Conservation (phyloP, 1,140 invertebrate species). For the Scaptomyza montana region DNA sequence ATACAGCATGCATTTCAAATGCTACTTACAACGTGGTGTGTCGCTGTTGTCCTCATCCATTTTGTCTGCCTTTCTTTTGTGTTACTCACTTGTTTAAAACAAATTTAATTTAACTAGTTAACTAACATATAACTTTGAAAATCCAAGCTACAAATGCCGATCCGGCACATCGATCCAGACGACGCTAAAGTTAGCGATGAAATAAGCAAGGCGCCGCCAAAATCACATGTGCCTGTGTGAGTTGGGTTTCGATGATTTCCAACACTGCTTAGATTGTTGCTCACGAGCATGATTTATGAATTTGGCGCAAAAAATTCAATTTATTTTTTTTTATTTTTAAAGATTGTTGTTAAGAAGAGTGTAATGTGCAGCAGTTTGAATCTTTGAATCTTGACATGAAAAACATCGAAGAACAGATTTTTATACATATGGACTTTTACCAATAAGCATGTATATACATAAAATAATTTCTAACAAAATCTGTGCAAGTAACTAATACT, state of each 20-base stretch:
- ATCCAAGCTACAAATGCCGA: slow-evolving; percentile 4
- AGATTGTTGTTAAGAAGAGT: no score
- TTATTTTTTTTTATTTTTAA: no score
- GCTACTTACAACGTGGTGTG: slow-evolving; percentile 36
- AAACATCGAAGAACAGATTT: no score
- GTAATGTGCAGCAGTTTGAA: no score
- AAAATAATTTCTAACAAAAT: no score
- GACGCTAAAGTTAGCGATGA: slow-evolving; percentile 43
- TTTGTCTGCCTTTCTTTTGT: neutral
- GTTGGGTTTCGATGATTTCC: neutral
- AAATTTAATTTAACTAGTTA: neutral
- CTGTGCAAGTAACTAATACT: no score
- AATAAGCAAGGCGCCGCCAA: slow-evolving; percentile 40
- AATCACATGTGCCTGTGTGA: slow-evolving; percentile 30
- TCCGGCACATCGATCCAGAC: neutral
- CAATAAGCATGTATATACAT: no score
- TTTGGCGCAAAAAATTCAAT: slow-evolving; percentile 4
- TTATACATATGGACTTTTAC: no score
- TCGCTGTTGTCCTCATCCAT: slow-evolving; percentile 39
- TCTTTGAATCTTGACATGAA: no score
- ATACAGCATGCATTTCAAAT: neutral
- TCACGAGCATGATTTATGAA: neutral
- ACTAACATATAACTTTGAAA: neutral
- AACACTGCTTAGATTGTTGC: slow-evolving; percentile 29
- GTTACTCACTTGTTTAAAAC: neutral